Evolutionary conservation across 2,113 vertebrate genomes (phyloP), one percentile per base, ranked within the genome.

Genomic region (Salvelinus namaycush): DNA sequence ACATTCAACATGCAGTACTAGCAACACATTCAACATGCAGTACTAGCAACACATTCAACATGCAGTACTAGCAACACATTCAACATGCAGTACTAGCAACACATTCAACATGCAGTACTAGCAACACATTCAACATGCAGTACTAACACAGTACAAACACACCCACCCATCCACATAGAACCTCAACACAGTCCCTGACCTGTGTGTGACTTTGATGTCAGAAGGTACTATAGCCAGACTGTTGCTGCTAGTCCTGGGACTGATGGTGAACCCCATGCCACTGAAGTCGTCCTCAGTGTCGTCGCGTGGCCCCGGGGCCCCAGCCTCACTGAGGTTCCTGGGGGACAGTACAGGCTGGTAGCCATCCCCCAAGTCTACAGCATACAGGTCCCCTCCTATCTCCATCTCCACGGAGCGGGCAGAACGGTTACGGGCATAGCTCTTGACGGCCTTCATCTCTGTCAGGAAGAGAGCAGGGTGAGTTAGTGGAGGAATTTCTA

Each of bases 131-230:
- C 3, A 13, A 22, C 69, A 65, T 26, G 5, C 16, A 64, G 7
- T 48, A 70, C 54, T n/a, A 39, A 74, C 65, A 79, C 71, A 70
- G 24, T 12, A 24, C 67, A 62, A 29, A 70, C 67, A 75, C 74
- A 66, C 49, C n/a, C 11, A 27, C 76, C 68, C 49, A 66, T 51
- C 70, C 39, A 72, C 64, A 73, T 5, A 67, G 24, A 44, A 44
- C 39, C 9, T 44, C 39, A 44, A 60, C 44, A 49, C 26, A 44
- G 48, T 48, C 26, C 90, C 89, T 68, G 76, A 97, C 97, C 96
- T 94, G 77, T 97, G 96, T 1, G 97, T 99, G 77, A 98, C 96
- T 91, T 96, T 97, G 80, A 97, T 94, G 26, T 95, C 94, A 64
- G 92, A 94, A 31, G 95, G 92, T n/a, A 90, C 86, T 0, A 74